Base-by-base conservation (phyloP, 1,140 invertebrate genomes). In the Lepidurus apus region DNA sequence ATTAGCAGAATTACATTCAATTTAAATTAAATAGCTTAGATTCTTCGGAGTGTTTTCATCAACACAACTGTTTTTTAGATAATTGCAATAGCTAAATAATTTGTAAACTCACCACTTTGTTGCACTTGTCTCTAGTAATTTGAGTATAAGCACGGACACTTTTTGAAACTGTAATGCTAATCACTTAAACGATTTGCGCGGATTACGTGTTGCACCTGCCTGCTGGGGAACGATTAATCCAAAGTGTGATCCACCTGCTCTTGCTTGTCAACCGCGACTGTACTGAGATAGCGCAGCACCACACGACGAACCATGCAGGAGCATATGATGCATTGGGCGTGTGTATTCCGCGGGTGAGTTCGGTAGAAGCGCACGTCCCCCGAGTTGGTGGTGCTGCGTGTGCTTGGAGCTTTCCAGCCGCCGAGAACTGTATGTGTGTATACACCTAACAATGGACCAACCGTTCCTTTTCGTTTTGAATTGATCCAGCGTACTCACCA, bases 251-350 rank as follows among this genome's bases (percentile, higher is more conserved):
- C 53, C 53, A 65, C 53, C 53, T 65, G 53, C 53, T 65, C 53
- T 65, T 65, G 53, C 53, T 65, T 65, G 53, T 21, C 53, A 65
- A 65, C 53, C 21, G 53, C 53, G 53, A 65, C 53, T 65, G 53
- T 65, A 65, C 17, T 7, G 21, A 65, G 53, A 65, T 65, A 65
- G 53, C 53, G 17, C 53, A 65, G 13, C 17, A 65, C 53, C 6
- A n/a, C 17, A 21, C 17, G 21, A 65, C 53, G 13, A 34, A 65
- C 53, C 53, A 65, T 65, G 53, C 53, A 9, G 17, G 53, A 65
- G 53, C 53, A 65, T 65, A 21, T 65, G 53, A 65, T 65, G 53
- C 21, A 65, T 65, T 65, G 53, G 53, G 53, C 53, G 53, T 65
- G 53, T 65, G 53, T 65, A 17, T 65, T 65, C 53, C 53, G 13